Conservation (phyloP, 2,888 invertebrate species). For the Agrotis exclamationis region DNA sequence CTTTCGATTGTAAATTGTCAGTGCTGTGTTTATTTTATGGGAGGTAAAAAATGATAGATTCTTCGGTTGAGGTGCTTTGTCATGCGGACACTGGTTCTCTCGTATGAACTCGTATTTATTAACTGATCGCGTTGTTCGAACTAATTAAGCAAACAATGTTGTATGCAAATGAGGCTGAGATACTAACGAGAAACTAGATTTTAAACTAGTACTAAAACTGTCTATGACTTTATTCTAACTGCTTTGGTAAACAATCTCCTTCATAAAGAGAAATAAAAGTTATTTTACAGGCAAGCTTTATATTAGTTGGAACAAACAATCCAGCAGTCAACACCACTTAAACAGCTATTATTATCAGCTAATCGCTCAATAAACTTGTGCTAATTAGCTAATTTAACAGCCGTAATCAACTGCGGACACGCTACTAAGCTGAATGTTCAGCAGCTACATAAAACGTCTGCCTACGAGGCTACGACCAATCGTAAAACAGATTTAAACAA, state of each 20-base stretch:
- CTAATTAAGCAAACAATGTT: conserved; percentile 51
- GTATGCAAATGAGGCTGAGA: conserved; percentile 28
- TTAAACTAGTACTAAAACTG: conserved; percentile 7
- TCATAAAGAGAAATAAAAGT: conserved; percentile 21
- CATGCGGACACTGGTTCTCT: conserved; percentile 46
- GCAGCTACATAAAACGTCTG: conserved; percentile 57
- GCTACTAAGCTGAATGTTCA: conserved; percentile 61
- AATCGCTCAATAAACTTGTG: conserved; percentile 64
- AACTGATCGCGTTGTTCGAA: conserved; percentile 32
- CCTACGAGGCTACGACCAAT: conserved; percentile 60
- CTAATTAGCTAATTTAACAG: conserved; percentile 65
- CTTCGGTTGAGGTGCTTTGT: conserved; percentile 50
- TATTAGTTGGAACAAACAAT: conserved; percentile 33
- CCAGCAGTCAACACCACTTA: conserved; percentile 52
- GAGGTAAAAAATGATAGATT: conserved; percentile 66
- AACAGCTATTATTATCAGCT: conserved; percentile 51
- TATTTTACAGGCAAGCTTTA: conserved; percentile 22
- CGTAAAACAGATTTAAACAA: conserved; percentile 78
- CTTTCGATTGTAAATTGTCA: conserved; percentile 73
- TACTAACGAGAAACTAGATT: conserved; percentile 27
- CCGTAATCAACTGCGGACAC: conserved; percentile 58
- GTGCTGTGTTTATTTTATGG: conserved; percentile 75
- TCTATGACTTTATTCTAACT: conserved; percentile 11
- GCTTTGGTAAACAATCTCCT: conserved; percentile 16
- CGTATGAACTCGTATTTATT: conserved; percentile 37